These are phyloP conservation scores for Euphonia xanthogaster DNA, from an alignment of 2,797 vertebrate species.

Conservation along the genomic window DNA sequence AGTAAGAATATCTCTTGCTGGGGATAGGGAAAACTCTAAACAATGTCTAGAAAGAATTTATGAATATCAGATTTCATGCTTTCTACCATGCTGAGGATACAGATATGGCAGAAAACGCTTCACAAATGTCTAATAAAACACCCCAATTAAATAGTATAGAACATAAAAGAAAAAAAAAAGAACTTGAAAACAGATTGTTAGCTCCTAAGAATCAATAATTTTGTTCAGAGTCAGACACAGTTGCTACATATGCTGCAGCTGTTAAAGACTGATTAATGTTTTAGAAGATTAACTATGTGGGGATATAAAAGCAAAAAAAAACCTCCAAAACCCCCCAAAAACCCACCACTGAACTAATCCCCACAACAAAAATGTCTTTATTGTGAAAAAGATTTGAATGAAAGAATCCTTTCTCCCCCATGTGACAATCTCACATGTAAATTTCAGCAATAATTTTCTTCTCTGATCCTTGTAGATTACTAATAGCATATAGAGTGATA, in stretches of 20 bases:
- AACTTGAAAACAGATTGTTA: background rate
- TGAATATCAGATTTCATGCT: background rate
- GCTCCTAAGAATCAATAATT: background rate
- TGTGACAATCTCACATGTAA: background rate
- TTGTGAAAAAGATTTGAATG: background rate
- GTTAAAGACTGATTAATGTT: background rate
- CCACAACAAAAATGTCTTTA: background rate
- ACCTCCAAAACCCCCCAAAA: background rate
- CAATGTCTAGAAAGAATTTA: background rate
- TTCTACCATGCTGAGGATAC: background rate
- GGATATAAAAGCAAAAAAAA: background rate
- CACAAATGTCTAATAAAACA: background rate
- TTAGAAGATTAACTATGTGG: background rate
- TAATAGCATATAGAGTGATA: background rate
- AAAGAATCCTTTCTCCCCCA: background rate
- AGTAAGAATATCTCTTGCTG: background rate
- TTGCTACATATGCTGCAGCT: background rate
- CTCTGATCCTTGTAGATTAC: background rate
- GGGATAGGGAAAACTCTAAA: accelerated
- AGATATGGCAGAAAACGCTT: background rate
- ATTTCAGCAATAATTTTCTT: background rate
- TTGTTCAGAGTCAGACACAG: background rate
- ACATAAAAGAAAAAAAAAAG: background rate
- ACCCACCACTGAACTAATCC: no score
- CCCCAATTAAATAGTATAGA: background rate